These are phyloP conservation scores for Mormyrus hasselquistii DNA, from an alignment of 2,797 vertebrate genomes.

Conservation along the genomic window DNA sequence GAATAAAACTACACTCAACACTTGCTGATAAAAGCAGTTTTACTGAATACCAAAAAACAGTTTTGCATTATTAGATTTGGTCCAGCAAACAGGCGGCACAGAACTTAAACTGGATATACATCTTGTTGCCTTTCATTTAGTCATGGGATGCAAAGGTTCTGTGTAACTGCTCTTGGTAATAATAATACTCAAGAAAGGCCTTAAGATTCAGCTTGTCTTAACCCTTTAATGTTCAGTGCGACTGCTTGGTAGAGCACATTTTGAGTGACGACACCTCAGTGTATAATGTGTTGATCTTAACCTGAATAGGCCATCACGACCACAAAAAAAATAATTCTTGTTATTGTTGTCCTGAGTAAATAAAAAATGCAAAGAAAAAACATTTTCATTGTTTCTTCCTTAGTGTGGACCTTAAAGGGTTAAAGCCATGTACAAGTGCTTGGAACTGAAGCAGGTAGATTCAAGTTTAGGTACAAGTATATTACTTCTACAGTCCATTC, in stretches of 20 bases:
- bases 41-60: neutral
- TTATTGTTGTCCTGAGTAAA: too few relatives aligned
- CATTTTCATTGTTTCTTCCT: too few relatives aligned
- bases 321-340: too few relatives aligned
- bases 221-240: too few relatives aligned
- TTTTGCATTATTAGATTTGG: neutral
- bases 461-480: neutral
- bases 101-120: neutral
- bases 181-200: neutral
- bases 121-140: neutral
- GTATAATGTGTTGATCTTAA: too few relatives aligned
- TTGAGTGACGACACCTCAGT: too few relatives aligned
- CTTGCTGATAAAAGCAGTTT: neutral
- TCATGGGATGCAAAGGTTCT: neutral
- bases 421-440: neutral
- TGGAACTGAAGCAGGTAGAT: neutral
- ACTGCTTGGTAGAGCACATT: too few relatives aligned
- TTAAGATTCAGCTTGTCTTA: neutral
- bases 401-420: too few relatives aligned
- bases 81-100: neutral
- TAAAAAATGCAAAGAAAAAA: too few relatives aligned
- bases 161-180: neutral
- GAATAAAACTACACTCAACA: neutral
- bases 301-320: too few relatives aligned
- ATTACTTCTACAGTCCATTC: neutral